Base-by-base conservation (phyloP, 2,888 invertebrate species). In the Chydorus sphaericus region DNA sequence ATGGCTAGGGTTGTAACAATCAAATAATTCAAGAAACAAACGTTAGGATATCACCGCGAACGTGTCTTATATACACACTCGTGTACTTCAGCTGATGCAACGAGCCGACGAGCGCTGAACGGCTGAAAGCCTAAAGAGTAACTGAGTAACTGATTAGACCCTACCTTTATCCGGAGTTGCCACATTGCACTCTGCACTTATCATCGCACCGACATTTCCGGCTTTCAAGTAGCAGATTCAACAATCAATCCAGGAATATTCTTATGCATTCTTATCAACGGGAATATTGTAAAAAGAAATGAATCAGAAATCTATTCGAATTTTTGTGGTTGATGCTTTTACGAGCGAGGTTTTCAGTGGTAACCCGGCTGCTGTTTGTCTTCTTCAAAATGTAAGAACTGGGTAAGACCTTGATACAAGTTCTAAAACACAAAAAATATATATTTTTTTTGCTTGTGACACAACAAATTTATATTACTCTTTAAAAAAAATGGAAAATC, bases 301-400 rank as follows among this genome's bases (percentile, higher is more conserved):
- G 48, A 39, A n/a, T 16, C 20, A 36, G 18, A 20, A 29, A 20
- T 49, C 36, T 8, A n/a, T 49, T 16, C 8, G 20, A 3, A 36
- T 55, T 28, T 31, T 18, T 33, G 31, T 48, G 2, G 72, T 75
- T 3, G 76, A 77, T 64, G 74, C 76, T 1, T 77, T 77, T 62
- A 71, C 75, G 0, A 60, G 60, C 14, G 57, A 61, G 16, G 67
- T 69, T 1, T 76, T 75, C 61, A 62, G 65, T 26, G 77, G 77
- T 31, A 77, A 77, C 63, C 72, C 73, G 4, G 77, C 77, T 3
- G 75, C 74, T 2, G 73, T 77, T n/a, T 72, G 73, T 60, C 63
- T 73, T 3, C 56, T 72, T 3, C 61, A 65, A 28, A 61, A 63
- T 59, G 66, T 66, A 57, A 62, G 60, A n/a, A n/a, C n/a, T n/a